Evolutionary conservation across 2,797 vertebrate species (phyloP).

Genomic region (Molothrus aeneus): DNA sequence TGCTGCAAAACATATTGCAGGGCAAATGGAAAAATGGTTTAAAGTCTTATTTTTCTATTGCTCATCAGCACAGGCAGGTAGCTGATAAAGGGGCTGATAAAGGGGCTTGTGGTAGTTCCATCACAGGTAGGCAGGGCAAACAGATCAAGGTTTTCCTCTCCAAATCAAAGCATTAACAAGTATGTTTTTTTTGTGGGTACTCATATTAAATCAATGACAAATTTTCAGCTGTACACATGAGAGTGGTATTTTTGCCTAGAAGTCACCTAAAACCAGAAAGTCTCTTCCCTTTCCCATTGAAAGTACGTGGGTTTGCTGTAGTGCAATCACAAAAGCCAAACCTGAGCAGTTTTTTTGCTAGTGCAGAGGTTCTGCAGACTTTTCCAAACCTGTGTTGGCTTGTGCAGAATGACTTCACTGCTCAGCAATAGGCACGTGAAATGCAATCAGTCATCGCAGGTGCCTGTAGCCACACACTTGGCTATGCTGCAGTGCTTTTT

Average conservation of each 20-base stretch:
- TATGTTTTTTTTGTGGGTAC: not conserved
- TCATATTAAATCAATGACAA: not conserved
- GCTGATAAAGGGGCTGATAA: not conserved
- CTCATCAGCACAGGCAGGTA: not conserved
- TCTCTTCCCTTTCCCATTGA: not conserved
- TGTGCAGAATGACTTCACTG: slow-evolving; percentile 18
- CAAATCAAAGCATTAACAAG: not conserved
- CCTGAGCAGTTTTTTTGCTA: not conserved
- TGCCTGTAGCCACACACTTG: slow-evolving; percentile 50
- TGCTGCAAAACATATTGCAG: slow-evolving; percentile 26
- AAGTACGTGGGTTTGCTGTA: not conserved
- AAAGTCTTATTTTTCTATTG: not conserved
- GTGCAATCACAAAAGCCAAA: not conserved
- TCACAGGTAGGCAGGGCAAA: not conserved
- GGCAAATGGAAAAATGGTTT: not conserved
- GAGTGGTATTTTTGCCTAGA: not conserved
- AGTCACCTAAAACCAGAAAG: not conserved
- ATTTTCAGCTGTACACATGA: not conserved
- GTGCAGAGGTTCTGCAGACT: slow-evolving; percentile 24
- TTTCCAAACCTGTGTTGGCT: slow-evolving; percentile 10
- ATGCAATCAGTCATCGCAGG: slow-evolving; percentile 56
- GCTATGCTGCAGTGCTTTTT: slow-evolving; percentile 54
- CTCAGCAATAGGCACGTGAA: slow-evolving; percentile 16
- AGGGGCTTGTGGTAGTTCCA: not conserved
- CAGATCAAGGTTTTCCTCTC: not conserved